These are phyloP conservation scores for Drosophila subsilvestris DNA, from an alignment of 2,888 invertebrate genomes.

Conservation along the genomic window DNA sequence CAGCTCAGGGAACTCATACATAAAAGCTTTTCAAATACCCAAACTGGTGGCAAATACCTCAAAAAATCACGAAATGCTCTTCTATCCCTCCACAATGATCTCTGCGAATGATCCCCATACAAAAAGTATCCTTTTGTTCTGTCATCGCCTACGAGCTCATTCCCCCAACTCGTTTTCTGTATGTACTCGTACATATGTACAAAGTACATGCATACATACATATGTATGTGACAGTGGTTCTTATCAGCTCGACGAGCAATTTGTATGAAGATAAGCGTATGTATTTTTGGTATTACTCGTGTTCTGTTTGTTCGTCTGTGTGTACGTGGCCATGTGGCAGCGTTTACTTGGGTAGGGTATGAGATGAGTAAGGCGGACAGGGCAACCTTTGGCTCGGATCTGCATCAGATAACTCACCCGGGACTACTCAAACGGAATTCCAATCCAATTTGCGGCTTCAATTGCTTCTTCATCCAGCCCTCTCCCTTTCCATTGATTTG, in stretches of 20 bases:
- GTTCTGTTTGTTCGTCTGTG: conserved; percentile 28
- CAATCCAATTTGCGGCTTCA: conserved; percentile 46
- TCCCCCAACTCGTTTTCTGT: conserved; percentile 16
- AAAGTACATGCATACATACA: neutral
- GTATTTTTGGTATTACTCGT: conserved; percentile 70
- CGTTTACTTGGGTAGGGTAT: conserved; percentile 18
- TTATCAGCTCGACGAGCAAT: conserved; percentile 60
- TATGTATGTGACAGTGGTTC: conserved; percentile 30
- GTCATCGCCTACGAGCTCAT: conserved; percentile 17
- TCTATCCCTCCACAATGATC: neutral
- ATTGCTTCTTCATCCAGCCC: conserved; percentile 20
- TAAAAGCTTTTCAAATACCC: neutral
- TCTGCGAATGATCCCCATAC: conserved; percentile 5
- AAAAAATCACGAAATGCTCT: neutral
- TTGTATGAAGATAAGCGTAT: conserved; percentile 65
- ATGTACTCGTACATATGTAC: conserved; percentile 4
- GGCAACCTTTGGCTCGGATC: conserved; percentile 22
- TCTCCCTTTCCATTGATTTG: conserved; percentile 48
- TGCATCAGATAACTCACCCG: conserved; percentile 52
- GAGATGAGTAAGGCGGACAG: conserved; percentile 42
- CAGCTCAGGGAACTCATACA: too few species aligned
- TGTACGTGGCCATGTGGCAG: conserved; percentile 71
- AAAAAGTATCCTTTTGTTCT: conserved; percentile 16
- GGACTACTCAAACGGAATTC: conserved; percentile 14
- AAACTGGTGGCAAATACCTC: neutral